A percentile compares a stretch with the other conserved stretches of the same genome.
phyloP scores from a whole-genome alignment of 1,140 invertebrate genomes.

The Drosophila gunungcola region DNA sequence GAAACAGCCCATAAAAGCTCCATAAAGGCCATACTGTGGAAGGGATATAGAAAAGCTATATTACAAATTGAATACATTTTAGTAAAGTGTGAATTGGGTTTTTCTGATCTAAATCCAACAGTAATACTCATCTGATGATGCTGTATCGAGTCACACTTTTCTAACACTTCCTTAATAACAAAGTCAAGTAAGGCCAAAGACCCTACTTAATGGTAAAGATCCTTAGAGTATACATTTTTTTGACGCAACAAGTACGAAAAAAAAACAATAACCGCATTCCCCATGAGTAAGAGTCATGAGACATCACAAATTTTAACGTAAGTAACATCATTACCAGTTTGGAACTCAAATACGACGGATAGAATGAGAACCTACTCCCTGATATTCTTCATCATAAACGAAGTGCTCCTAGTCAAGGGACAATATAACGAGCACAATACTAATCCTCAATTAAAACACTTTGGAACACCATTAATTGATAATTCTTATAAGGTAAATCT shows the following conservation, averaged over 20 bases:
- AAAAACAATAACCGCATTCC: not conserved
- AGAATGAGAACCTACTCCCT: not conserved
- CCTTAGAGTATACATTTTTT: not conserved
- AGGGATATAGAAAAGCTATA: not conserved
- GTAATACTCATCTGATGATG: no score
- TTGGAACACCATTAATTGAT: not conserved
- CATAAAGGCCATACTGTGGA: conserved; percentile 92
- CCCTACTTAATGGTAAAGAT: not conserved
- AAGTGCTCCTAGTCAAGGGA: not conserved
- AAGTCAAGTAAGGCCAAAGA: no score
- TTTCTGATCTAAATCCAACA: no score
- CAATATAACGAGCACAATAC: not conserved
- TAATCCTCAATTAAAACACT: not conserved
- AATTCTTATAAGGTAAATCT: not conserved
- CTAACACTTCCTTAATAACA: not conserved
- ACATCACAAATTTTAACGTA: not conserved
- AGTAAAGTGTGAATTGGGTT: no score
- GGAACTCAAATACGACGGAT: not conserved
- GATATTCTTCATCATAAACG: not conserved
- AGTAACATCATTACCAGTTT: not conserved
- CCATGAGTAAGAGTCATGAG: not conserved
- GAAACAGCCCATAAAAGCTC: conserved; percentile 95
- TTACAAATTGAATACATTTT: no score
- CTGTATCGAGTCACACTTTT: not conserved
- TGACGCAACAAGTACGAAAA: not conserved